Evolutionary conservation across 2,888 invertebrate genomes (phyloP), one percentile per base, ranked within the genome.

Genomic region (Camptogramma bilineatum): DNA sequence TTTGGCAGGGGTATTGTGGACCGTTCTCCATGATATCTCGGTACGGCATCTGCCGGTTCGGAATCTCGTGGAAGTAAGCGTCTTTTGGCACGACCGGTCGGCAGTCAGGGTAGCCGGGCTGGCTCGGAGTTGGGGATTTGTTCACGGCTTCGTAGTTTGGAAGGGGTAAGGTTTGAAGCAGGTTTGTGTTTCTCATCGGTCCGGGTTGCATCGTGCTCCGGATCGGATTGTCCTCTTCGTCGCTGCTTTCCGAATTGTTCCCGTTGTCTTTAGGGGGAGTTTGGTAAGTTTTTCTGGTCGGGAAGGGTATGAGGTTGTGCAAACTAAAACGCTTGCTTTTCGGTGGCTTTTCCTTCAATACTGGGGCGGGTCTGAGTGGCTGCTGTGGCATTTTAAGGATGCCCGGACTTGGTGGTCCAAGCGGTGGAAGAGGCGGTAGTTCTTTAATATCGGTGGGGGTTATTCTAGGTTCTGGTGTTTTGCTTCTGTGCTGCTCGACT

Each of bases 51-150:
- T 91, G 92, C 52, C 93, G 86, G 77, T 94, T 94, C 0, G 94
- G 93, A 42, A 94, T 88, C 62, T 94, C 94, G 72, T 94, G 94
- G 73, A 94, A 94, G 76, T 94, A 94, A 0, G 94, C 94, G 80
- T 94, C 94, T 84, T 94, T 94, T 10, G 94, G 94, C 56, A 94
- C 88, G 75, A 94, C 86, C 0, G 87, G 69, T 18, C 88, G 77
- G 44, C 86, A 71, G 57, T 91, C 89, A 34, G 80, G 82, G 18
- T 80, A 74, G 46, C 82, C 81, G 48, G 78, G 78, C 44, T 85
- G 88, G 0, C 87, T 87, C 3, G 92, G 90, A 0, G 92, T 87
- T 21, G 88, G 90, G 0, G 92, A 87, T 67, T 87, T 86, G n/a
- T 92, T 89, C 73, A 92, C 89, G 9, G 94, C 94, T 74, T 95